Evolutionary conservation across 2,113 vertebrate genomes (phyloP).

Genomic region (Gymnobelideus leadbeateri): DNA sequence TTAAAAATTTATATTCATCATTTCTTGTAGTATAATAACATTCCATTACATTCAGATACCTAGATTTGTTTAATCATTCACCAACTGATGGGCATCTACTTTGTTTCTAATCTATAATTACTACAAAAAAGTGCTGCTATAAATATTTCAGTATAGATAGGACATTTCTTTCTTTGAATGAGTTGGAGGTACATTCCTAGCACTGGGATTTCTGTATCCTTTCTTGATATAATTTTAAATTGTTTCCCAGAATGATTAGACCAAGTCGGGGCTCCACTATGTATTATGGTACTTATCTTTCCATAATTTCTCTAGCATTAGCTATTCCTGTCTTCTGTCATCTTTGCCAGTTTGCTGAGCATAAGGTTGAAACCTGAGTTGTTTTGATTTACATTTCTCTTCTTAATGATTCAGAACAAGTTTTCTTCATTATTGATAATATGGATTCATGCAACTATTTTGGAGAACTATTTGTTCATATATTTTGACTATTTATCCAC

Average conservation of each 20-base stretch:
- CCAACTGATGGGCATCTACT: background rate
- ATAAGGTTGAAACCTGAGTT: background rate
- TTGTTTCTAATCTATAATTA: background rate
- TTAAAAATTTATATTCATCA: background rate
- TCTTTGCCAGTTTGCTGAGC: background rate
- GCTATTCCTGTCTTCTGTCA: background rate
- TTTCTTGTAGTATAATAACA: background rate
- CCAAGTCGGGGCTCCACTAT: background rate
- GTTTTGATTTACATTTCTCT: background rate
- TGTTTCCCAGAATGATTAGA: background rate
- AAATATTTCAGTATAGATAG: background rate
- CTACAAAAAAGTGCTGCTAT: background rate
- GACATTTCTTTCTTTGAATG: background rate
- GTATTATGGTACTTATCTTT: background rate
- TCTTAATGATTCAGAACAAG: background rate
- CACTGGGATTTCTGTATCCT: background rate
- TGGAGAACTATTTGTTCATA: background rate
- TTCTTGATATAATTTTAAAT: background rate
- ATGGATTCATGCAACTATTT: background rate
- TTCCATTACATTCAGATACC: background rate
- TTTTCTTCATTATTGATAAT: background rate
- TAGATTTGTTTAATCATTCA: background rate
- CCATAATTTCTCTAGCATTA: background rate
- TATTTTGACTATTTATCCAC: background rate
- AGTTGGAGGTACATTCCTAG: background rate